Conservation (phyloP, 2,797 vertebrate genomes). For the Nannoperca australis region DNA sequence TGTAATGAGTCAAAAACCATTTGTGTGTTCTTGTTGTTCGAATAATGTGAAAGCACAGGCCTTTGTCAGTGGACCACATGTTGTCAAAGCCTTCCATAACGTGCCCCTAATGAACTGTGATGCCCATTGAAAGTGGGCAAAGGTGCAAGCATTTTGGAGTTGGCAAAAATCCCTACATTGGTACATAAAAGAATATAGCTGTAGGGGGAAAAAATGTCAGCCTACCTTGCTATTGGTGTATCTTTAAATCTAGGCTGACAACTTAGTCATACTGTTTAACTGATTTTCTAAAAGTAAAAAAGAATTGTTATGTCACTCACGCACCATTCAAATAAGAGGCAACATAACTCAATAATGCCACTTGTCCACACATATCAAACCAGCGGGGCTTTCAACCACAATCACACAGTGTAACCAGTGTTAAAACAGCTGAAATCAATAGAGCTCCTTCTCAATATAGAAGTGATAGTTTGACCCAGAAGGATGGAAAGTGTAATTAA, state of each 20-base stretch:
- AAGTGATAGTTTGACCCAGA: neutral
- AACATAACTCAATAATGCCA: neutral
- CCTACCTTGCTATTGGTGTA: neutral
- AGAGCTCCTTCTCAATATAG: neutral
- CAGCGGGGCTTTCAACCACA: neutral
- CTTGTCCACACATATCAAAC: slow-evolving; percentile 4
- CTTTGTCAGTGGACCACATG: neutral
- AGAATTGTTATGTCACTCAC: slow-evolving; percentile 4
- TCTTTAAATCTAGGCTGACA: neutral
- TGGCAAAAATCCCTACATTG: slow-evolving; percentile 35
- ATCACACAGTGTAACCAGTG: neutral
- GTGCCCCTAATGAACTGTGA: neutral
- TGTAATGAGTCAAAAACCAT: neutral
- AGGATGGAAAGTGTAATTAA: slow-evolving; percentile 20
- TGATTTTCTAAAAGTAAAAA: neutral
- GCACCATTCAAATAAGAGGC: neutral
- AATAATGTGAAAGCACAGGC: slow-evolving; percentile 8
- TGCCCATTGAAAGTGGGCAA: slow-evolving; percentile 23
- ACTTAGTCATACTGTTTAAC: neutral
- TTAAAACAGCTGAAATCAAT: slow-evolving; percentile 14
- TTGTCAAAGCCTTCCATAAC: neutral
- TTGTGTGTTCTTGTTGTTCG: neutral
- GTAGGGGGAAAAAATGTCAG: neutral
- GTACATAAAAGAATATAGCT: slow-evolving; percentile 5
- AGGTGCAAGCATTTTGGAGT: slow-evolving; percentile 25